Base-by-base conservation (phyloP, 1,140 invertebrate genomes). In the Ectropis grisescens region DNA sequence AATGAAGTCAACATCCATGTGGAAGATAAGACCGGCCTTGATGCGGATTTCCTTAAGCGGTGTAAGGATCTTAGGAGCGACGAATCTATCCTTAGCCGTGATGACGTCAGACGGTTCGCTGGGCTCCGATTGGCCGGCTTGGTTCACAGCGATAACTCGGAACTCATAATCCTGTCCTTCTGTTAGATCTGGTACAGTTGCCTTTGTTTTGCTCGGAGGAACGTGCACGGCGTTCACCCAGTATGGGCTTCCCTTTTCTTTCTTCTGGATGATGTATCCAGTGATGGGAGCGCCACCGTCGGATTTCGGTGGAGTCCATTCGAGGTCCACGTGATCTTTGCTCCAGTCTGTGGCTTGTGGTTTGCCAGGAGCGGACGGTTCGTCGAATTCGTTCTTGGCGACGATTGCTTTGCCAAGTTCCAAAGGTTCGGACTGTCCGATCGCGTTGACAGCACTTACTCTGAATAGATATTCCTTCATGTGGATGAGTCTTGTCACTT, bases 91-190 rank as follows among this genome's bases (percentile, higher is more conserved):
- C 62, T 96, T 96, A 32, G 91, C 91, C 29, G 89, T 93, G 40
- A 98, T 87, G 24, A 93, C 85, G 59, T 97, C 92, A 16, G 94
- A 96, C 23, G 96, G 91, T 62, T 97, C 95, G 33, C 94, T 96
- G 4, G 97, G 95, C 74, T 98, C 94, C 27, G 96, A 97, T 58
- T 93, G 91, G 19, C 98, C 98, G 29, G 95, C 96, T 61, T 94
- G 90, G 80, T 99, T 99, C 2, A 94, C 90, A 12, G 98, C 97
- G 56, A 95, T 93, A 0, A 99, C 88, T 48, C 98, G 86, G 86
- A 99, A 99, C 75, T 98, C 95, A 71, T 98, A 99, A 62, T 97
- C 94, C 74, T 97, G 93, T 15, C 95, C 95, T 78, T 97, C 94
- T 1, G 88, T 91, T 15, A 99, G 83, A 66, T 97, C 94, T 29